These are phyloP conservation scores for Acleris laterana DNA, from an alignment of 2,888 invertebrate species.

Conservation along the genomic window DNA sequence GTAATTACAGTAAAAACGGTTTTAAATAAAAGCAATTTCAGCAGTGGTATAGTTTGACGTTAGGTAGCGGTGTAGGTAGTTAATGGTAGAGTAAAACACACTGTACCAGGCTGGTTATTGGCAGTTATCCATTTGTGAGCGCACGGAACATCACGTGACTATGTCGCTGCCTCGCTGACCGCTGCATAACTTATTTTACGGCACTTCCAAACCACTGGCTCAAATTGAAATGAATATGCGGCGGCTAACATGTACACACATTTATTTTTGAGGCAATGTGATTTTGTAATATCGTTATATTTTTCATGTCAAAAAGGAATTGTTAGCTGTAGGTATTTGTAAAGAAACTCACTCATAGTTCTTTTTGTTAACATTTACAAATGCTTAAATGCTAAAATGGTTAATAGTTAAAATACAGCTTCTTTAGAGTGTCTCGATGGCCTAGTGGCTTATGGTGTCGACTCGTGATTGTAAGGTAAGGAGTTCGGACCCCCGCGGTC, in stretches of 20 bases:
- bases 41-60: slow-evolving; percentile 51
- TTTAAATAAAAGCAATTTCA: slow-evolving; percentile 62
- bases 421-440: too few relatives aligned
- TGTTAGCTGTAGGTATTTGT: too few relatives aligned
- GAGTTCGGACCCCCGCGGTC: too few relatives aligned
- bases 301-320: too few relatives aligned
- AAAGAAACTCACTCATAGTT: too few relatives aligned
- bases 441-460: too few relatives aligned
- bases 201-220: slow-evolving; percentile 27
- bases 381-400: not conserved
- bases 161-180: slow-evolving; percentile 47
- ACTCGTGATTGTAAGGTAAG: too few relatives aligned
- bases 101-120: slow-evolving; percentile 55
- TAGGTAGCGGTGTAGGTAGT: slow-evolving; percentile 42
- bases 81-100: slow-evolving; percentile 64
- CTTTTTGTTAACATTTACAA: not conserved
- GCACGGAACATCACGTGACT: slow-evolving; percentile 72
- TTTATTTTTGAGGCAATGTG: too few relatives aligned
- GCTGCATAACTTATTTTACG: slow-evolving; percentile 42
- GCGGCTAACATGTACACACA: too few relatives aligned
- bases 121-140: slow-evolving; percentile 64
- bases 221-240: slow-evolving; percentile 12
- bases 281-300: too few relatives aligned
- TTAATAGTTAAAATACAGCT: too few relatives aligned
- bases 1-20: slow-evolving; percentile 63